Percentiles rank a stretch among this genome's conserved stretches.
Conservation (phyloP, 1,140 invertebrate genomes). For the Zaprionus nigranus region DNA sequence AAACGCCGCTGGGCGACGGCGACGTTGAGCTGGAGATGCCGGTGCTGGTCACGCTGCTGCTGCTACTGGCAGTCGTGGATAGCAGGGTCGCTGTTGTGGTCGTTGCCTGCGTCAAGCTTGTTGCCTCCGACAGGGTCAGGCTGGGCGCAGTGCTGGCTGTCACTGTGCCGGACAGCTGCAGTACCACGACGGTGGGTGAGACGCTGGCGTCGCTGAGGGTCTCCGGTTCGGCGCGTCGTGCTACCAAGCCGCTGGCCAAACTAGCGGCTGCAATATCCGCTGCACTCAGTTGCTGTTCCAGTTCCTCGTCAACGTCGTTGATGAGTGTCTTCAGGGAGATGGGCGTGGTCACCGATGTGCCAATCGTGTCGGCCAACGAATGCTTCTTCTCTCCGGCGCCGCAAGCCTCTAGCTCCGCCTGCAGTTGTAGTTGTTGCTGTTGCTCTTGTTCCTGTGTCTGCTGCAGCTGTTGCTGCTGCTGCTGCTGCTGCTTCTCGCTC, state of each 20-base stretch:
- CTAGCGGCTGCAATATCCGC: constrained; percentile 77
- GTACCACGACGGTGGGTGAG: constrained; percentile 69
- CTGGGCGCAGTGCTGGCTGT: constrained; percentile 47
- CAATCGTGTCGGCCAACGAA: constrained; percentile 75
- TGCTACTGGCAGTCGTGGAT: constrained; percentile 10
- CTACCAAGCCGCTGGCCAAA: constrained; percentile 74
- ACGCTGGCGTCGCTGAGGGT: constrained; percentile 80
- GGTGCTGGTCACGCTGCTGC: constrained; percentile 13
- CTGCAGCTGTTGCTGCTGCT: constrained; percentile 29
- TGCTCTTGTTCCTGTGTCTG: constrained; percentile 35
- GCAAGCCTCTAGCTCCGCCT: constrained; percentile 17
- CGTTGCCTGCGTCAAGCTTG: constrained; percentile 19
- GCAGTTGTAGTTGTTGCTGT: constrained; percentile 15
- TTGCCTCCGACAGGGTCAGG: constrained; percentile 20
- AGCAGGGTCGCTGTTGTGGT: constrained; percentile 12
- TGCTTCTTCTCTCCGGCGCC: constrained; percentile 65
- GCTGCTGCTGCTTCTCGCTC: constrained; percentile 29
- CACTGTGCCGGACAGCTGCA: constrained; percentile 54
- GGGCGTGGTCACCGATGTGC: constrained; percentile 77
- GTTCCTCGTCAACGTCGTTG: constrained; percentile 79
- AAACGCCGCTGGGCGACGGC: constrained; percentile 44
- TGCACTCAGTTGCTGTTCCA: constrained; percentile 66
- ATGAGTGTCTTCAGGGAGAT: constrained; percentile 80
- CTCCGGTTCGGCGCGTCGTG: constrained; percentile 76
- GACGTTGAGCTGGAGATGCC: constrained; percentile 20